Base-by-base conservation (phyloP, 1,140 invertebrate species). In the Cyrtorhinus lividipennis region DNA sequence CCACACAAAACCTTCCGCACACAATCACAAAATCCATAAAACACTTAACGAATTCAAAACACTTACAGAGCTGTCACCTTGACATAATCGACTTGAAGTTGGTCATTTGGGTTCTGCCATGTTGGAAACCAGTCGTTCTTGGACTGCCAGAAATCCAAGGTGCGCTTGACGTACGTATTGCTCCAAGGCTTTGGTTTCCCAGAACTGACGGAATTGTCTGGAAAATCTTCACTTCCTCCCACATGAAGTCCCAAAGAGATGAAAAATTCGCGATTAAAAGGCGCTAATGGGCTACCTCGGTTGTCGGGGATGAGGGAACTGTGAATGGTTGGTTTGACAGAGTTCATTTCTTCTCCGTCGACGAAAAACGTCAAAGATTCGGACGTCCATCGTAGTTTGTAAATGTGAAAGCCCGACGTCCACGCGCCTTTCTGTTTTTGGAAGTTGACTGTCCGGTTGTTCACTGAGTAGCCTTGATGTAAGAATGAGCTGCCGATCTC, bases 61-160 rank as follows among this genome's bases (percentile, higher is more conserved):
- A 38, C 63, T 68, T 56, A 69, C 20, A 67, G 58, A 62, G 63
- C 68, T 61, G 65, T 64, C 23, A 66, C 65, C 26, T 66, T 66
- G 56, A 70, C 63, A 56, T 67, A 59, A 22, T 58, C 67, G 66
- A 80, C 76, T 68, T 77, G 78, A 74, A 91, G 88, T 8, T 24
- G 20, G 24, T 56, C 27, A 10, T 61, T 61, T 76, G 95, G 95
- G 60, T 86, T 86, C 81, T 96, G 92, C 20, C 87, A 71, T 13
- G 68, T 67, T 5, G 64, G 53, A 1, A 25, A 15, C 69, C 69
- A 71, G 0, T 64, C 10, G 66, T 62, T 27, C 48, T 58, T 62
- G 1, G 66, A 27, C 44, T 58, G 56, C 63, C 65, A 70, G 38
- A 72, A 71, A 25, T 67, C 62, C 10, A 67, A 18, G 45, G 65